Conservation (phyloP, 2,797 vertebrate species). For the Sparus aurata region DNA sequence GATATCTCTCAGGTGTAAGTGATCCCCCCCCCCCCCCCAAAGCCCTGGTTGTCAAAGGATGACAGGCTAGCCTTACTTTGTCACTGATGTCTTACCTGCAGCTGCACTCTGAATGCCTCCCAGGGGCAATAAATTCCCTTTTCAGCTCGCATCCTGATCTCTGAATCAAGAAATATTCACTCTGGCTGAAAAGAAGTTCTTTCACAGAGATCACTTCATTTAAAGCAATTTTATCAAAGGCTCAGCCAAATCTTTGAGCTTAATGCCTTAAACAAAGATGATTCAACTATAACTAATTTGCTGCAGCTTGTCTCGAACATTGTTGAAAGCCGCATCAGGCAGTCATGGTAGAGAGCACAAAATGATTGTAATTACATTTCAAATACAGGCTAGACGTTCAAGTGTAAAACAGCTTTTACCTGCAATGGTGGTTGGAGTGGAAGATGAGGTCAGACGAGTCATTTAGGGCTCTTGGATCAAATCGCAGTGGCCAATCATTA, state of each 20-base stretch:
- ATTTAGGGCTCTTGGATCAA: slow-evolving; percentile 10
- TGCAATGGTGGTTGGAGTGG: neutral
- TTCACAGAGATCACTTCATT: slow-evolving; percentile 26
- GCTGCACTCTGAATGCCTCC: slow-evolving; percentile 50
- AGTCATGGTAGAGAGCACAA: slow-evolving; percentile 27
- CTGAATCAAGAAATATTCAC: slow-evolving; percentile 41
- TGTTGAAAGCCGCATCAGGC: slow-evolving; percentile 23
- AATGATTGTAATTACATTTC: slow-evolving; percentile 27
- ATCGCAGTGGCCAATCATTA: slow-evolving; percentile 41
- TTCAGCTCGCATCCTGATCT: slow-evolving; percentile 48
- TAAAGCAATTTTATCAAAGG: slow-evolving; percentile 22
- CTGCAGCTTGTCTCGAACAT: slow-evolving; percentile 27
- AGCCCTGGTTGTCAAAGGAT: slow-evolving; percentile 65
- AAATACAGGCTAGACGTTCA: slow-evolving; percentile 8
- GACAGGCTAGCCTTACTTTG: slow-evolving; percentile 63
- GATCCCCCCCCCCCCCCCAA: slow-evolving; percentile 48
- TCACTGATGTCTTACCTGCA: slow-evolving; percentile 61
- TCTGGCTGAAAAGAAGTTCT: slow-evolving; percentile 15
- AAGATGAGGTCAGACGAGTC: slow-evolving; percentile 20
- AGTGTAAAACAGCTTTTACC: slow-evolving; percentile 8
- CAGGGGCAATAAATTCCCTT: slow-evolving; percentile 33
- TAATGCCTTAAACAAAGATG: slow-evolving; percentile 14
- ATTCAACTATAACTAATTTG: slow-evolving; percentile 24
- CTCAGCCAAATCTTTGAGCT: slow-evolving; percentile 26
- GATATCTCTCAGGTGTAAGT: slow-evolving; percentile 70